Base-by-base conservation (phyloP, 2,113 vertebrate species). In the Strix aluco region DNA sequence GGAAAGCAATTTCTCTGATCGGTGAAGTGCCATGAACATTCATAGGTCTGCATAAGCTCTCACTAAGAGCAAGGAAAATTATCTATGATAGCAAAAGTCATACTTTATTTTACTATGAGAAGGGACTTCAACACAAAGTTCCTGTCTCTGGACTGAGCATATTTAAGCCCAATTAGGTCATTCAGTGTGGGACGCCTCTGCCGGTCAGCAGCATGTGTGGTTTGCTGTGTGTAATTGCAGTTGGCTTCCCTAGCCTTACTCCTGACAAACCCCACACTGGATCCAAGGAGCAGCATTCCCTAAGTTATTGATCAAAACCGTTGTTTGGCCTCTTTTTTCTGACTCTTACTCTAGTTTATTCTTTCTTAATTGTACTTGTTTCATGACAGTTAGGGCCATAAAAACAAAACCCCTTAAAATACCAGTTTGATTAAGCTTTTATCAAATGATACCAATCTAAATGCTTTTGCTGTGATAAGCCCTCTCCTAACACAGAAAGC, bases 81-180 rank as follows among this genome's bases (percentile, higher is more conserved):
- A 36, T 3, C 32, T 15, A 11, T 13, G 16, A 29, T 11, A 47
- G 23, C n/a, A 85, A 67, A 82, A 92, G 22, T 30, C 46, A 52
- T 8, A 17, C 4, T 63, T 51, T 6, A 26, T 67, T 69, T 90
- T 46, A 49, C 57, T 36, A 10, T 2, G 3, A 44, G 27, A 67
- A 67, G 3, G 18, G 66, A 52, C 15, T 54, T 63, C 54, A 34
- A 21, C 30, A 66, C 27, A 17, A 89, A 58, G 30, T 26, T 73
- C 1, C 0, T 54, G 11, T 29, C 38, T 81, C 38, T 30, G 6
- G 32, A 3, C 30, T 44, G 27, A 46, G 47, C 0, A 0, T 10
- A 15, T 71, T 44, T 38, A 44, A 81, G 30, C 21, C 59, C 58
- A 30, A 20, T 3, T 6, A 10, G 6, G 51, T 25, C 4, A 1